Conservation (phyloP, 2,113 vertebrate species). For the Lynx canadensis region DNA sequence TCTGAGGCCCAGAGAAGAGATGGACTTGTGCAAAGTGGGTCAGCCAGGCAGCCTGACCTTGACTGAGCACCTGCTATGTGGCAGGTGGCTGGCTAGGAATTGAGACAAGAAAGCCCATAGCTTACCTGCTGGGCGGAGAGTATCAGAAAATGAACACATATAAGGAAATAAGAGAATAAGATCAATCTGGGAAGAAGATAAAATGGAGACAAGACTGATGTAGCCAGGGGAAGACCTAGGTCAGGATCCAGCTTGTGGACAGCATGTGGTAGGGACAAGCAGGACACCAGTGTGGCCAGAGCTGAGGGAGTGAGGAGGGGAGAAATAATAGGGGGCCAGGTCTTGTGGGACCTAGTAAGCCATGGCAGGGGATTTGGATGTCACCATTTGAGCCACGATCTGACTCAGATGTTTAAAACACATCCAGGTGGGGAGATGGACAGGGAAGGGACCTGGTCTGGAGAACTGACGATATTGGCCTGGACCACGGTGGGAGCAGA, state of each 20-base stretch:
- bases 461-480: neutral
- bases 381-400: neutral
- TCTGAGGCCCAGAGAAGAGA: neutral
- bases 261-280: neutral
- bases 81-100: neutral
- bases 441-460: neutral
- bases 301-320: neutral
- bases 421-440: neutral
- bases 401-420: constrained; percentile 19
- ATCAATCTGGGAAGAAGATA: neutral
- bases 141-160: neutral
- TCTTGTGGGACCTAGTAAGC: neutral
- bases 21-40: neutral
- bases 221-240: neutral
- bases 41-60: neutral
- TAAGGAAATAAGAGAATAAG: neutral
- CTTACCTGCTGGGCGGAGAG: neutral
- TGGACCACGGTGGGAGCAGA: neutral
- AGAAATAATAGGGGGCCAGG: neutral
- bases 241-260: neutral
- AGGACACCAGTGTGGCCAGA: neutral
- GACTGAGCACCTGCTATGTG: neutral
- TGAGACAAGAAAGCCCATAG: neutral
- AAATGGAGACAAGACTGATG: neutral
- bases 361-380: neutral